A percentile compares a stretch with the other conserved stretches of the same genome.
Conservation (phyloP, 2,113 vertebrate genomes). For the Muntiacus muntjak region DNA sequence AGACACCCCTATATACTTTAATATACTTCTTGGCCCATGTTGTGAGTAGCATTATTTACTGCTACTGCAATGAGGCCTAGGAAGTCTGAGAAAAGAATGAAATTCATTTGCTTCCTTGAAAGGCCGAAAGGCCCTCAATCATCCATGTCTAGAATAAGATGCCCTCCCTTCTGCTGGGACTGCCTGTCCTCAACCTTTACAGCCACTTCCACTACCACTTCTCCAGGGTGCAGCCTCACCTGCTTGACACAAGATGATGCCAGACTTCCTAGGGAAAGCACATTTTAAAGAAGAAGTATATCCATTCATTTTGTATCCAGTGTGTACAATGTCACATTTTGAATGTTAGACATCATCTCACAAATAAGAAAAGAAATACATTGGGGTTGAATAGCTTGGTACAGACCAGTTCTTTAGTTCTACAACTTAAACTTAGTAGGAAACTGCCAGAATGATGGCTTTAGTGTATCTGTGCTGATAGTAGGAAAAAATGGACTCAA, state of each 20-base stretch:
- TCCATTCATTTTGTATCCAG: neutral
- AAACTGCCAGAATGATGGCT: neutral
- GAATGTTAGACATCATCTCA: neutral
- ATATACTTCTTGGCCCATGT: neutral
- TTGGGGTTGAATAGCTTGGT: neutral
- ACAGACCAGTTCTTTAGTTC: neutral
- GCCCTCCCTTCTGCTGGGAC: neutral
- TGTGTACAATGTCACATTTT: neutral
- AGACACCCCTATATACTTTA: neutral
- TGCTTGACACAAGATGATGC: neutral
- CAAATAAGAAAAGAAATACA: neutral
- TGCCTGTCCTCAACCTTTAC: neutral
- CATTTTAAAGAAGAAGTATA: neutral
- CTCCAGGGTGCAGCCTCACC: neutral
- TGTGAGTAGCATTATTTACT: neutral
- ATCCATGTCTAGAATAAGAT: neutral
- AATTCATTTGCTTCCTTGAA: neutral
- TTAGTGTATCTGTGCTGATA: neutral
- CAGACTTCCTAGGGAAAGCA: neutral
- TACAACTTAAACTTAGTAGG: neutral
- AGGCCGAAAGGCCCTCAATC: neutral
- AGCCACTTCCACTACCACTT: neutral
- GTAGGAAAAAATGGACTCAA: neutral
- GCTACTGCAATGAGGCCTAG: neutral
- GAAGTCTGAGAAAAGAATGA: neutral